Conservation (phyloP, 2,888 invertebrate species). For the Oscheius sp. region DNA sequence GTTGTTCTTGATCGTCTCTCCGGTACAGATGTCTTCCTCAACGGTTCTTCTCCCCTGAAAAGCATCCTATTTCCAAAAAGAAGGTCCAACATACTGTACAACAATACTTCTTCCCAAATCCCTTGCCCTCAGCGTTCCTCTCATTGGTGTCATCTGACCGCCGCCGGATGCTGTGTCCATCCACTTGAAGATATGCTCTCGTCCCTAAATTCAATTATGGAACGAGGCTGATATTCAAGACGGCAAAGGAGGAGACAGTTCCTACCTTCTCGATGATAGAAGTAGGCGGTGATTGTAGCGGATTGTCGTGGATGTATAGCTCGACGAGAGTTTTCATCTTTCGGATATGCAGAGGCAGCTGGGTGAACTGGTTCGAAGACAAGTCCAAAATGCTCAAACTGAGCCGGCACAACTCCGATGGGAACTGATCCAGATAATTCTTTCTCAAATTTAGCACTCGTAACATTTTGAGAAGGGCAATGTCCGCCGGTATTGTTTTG, state of each 20-base stretch:
- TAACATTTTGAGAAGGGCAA: conserved; percentile 39
- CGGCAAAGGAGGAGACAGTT: neutral
- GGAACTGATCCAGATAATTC: conserved; percentile 40
- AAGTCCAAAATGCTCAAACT: conserved; percentile 52
- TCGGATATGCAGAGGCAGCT: conserved; percentile 48
- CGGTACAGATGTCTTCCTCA: conserved; percentile 31
- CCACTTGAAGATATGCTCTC: conserved; percentile 57
- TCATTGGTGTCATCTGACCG: conserved; percentile 31
- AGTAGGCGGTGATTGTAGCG: conserved; percentile 47
- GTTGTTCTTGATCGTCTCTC: conserved; percentile 33
- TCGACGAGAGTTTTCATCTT: conserved; percentile 49
- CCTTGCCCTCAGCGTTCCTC: conserved; percentile 25
- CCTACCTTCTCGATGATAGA: conserved; percentile 43
- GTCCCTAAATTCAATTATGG: conserved; percentile 39
- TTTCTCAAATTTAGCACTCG: conserved; percentile 36
- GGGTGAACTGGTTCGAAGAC: conserved; percentile 48
- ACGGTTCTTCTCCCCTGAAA: conserved; percentile 10
- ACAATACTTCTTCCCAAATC: conserved; percentile 29
- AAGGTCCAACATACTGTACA: neutral
- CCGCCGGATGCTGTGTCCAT: conserved; percentile 40
- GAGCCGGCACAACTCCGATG: conserved; percentile 46
- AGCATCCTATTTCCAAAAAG: neutral
- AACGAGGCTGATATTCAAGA: neutral
- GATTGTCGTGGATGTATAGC: conserved; percentile 44
- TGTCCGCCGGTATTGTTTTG: conserved; percentile 38